Percentiles rank a stretch among this genome's conserved stretches.
phyloP scores from a whole-genome alignment of 2,888 invertebrate species.

The Protonemura montana region DNA sequence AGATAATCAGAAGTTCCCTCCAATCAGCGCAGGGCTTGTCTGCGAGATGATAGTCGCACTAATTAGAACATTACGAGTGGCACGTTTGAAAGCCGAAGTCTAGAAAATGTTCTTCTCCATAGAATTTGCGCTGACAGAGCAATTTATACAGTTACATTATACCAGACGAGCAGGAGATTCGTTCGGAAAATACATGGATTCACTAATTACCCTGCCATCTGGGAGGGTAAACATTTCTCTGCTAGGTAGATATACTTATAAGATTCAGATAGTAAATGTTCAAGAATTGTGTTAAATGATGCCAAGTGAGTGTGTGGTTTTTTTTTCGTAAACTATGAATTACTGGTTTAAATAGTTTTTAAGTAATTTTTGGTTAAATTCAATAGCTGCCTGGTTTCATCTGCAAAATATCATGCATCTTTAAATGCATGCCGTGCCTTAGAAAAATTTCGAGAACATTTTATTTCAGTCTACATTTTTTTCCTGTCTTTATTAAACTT shows the following conservation, averaged over 20 bases:
- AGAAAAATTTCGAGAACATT: too few relatives aligned
- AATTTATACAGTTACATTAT: slow-evolving; percentile 10
- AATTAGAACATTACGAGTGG: slow-evolving; percentile 27
- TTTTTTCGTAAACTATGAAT: too few relatives aligned
- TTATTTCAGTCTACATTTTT: not conserved
- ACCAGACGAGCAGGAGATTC: not conserved
- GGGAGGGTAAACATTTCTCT: not conserved
- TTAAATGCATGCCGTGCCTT: too few relatives aligned
- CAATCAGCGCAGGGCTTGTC: slow-evolving; percentile 39
- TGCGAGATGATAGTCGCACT: slow-evolving; percentile 8
- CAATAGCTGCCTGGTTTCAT: too few relatives aligned
- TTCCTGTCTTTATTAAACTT: not conserved
- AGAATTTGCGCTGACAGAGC: slow-evolving; percentile 17
- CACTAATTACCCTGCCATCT: slow-evolving; percentile 25
- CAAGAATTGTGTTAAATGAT: not conserved
- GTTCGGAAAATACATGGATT: not conserved
- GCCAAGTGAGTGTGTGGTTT: too few relatives aligned
- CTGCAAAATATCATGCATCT: too few relatives aligned
- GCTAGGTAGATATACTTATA: not conserved
- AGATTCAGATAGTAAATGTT: not conserved
- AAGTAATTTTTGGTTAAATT: too few relatives aligned
- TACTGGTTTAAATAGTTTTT: too few relatives aligned
- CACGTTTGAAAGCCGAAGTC: slow-evolving; percentile 20
- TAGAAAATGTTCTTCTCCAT: slow-evolving; percentile 16
- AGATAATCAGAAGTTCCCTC: slow-evolving; percentile 36